phyloP scores from a whole-genome alignment of 1,140 invertebrate genomes.

The Solenopsis fugax region DNA sequence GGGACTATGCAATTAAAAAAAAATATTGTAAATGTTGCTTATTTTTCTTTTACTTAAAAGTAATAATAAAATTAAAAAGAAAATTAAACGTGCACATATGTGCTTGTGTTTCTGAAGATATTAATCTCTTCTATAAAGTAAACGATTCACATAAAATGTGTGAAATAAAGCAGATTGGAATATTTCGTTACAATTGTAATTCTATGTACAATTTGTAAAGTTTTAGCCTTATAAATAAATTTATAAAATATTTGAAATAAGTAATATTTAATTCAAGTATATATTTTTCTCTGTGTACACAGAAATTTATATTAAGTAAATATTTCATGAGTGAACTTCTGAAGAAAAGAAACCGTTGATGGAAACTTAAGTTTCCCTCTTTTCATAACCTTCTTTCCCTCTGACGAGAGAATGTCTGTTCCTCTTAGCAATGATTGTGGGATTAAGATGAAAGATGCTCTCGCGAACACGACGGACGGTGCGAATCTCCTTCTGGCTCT shows the following conservation, averaged over 20 bases:
- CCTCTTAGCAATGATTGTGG: background rate
- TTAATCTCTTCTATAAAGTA: background rate
- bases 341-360: background rate
- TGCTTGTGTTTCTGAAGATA: background rate
- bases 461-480: background rate
- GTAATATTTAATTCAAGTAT: no score
- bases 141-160: background rate
- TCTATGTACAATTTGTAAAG: background rate
- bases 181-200: background rate
- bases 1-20: background rate
- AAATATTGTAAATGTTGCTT: background rate
- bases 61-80: background rate
- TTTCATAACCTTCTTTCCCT: background rate
- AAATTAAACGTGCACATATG: background rate
- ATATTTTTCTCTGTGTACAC: no score
- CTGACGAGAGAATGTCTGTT: background rate
- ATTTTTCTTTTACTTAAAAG: background rate
- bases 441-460: conserved; percentile 20
- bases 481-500: conserved; percentile 22
- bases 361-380: background rate
- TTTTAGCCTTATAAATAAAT: background rate
- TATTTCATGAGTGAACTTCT: background rate
- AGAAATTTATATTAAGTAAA: background rate
- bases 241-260: no score
- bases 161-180: background rate